A percentile compares a stretch with the other conserved stretches of the same genome.
Conservation (phyloP, 2,113 vertebrate genomes). For the Thymallus thymallus region DNA sequence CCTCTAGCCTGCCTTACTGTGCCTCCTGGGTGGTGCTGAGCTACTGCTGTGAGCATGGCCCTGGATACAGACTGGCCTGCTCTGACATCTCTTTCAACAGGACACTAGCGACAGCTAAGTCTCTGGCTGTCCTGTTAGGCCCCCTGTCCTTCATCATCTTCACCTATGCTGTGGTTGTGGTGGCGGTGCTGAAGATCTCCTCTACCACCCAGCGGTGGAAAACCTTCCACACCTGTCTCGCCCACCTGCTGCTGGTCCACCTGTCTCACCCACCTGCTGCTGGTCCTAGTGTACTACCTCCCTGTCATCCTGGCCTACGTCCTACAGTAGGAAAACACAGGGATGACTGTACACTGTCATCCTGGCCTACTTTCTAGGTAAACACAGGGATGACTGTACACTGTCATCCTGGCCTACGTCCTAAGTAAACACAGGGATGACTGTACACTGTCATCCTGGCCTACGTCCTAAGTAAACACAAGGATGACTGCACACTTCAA, state of each 20-base stretch:
- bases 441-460: constrained; percentile 30
- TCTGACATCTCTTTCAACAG: constrained; percentile 39
- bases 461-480: constrained; percentile 13
- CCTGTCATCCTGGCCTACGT: constrained; percentile 43
- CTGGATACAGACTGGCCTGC: constrained; percentile 42
- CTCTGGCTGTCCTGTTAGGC: constrained; percentile 26
- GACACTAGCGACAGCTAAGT: constrained; percentile 33
- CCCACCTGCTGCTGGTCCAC: constrained; percentile 48
- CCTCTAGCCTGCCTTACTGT: constrained; percentile 43
- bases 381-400: too few relatives aligned
- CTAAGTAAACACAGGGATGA: too few relatives aligned
- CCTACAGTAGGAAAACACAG: too few relatives aligned
- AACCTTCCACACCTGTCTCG: constrained; percentile 48
- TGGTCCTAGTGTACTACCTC: constrained; percentile 50
- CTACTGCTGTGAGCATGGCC: constrained; percentile 49
- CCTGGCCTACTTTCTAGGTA: constrained; percentile 27
- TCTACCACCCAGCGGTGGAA: constrained; percentile 40
- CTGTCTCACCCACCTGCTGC: constrained; percentile 44
- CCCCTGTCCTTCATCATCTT: constrained; percentile 43
- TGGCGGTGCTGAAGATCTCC: constrained; percentile 40
- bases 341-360: constrained; percentile 19
- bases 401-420: constrained; percentile 40
- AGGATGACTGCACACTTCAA: too few relatives aligned
- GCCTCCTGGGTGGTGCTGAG: constrained; percentile 33
- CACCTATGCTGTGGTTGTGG: constrained; percentile 37